Base-by-base conservation (phyloP, 2,113 vertebrate species). In the Prunella fulvescens region DNA sequence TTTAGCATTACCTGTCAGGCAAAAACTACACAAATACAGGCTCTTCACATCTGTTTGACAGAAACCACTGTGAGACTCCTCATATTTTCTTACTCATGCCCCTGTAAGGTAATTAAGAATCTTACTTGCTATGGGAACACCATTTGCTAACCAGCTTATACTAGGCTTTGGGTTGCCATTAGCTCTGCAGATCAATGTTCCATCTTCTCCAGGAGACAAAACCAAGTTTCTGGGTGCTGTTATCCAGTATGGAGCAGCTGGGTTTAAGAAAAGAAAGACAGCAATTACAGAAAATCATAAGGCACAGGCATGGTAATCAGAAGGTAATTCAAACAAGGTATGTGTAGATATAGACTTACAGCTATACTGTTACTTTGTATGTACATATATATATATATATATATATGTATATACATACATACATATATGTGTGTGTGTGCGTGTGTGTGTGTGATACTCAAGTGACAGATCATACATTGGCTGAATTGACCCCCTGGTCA, bases 181-280 rank as follows among this genome's bases (percentile, higher is more conserved):
- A 74, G 99, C 99, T 98, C 98, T 98, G 97, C 99, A 99, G 95
- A 98, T 99, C 91, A 99, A 91, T 15, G 92, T 95, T 3, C 99
- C 99, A 24, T 97, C 98, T 97, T 99, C 99, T 96, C 98, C 98
- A 45, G 99, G 99, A 91, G 99, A 98, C 50, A 99, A 96, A 66
- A 99, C 98, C 65, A 99, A 98, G 93, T 99, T 99, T 79, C 96
- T 98, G 80, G 99, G 99, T 65, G 97, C 97, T 69, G 96, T 97
- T 97, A 99, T 99, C 99, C 99, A 99, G 94, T 99, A 99, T 3
- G 99, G 99, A 78, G 99, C 98, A 94, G 99, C 99, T 99, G 96
- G 66, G 60, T 67, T 88, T 47, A 94, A 48, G 35, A 94, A 94
- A 92, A 92, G 9, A 93, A 85, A 85, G 20, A 92, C 14, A 88